Percentiles rank a stretch among this genome's conserved stretches.
These are phyloP conservation scores for Ispidina lecontei DNA, from an alignment of 2,797 vertebrate genomes.

Conservation along the genomic window DNA sequence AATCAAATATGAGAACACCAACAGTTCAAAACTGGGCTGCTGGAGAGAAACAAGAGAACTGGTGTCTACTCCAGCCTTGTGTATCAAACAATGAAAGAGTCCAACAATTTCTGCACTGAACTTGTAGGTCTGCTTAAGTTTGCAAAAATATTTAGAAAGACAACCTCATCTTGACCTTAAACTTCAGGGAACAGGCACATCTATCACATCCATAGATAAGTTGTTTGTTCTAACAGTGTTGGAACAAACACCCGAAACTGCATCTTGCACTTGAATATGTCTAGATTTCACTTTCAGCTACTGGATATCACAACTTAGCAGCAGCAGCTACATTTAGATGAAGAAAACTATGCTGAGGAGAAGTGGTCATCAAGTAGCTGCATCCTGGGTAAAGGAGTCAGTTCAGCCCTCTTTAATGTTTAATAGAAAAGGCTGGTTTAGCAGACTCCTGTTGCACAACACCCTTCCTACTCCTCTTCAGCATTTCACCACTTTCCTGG, in stretches of 20 bases:
- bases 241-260: not conserved
- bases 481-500: not conserved
- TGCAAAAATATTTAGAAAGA: not conserved
- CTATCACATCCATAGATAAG: not conserved
- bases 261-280: not conserved
- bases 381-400: not conserved
- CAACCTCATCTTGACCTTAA: not conserved
- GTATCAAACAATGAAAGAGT: not conserved
- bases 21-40: not conserved
- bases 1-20: constrained; percentile 50
- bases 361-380: not conserved
- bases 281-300: not conserved
- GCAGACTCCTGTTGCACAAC: not conserved
- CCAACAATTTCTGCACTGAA: not conserved
- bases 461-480: not conserved
- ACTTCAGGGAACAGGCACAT: not conserved
- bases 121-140: not conserved
- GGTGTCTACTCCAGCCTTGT: not conserved
- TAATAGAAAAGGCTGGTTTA: not conserved
- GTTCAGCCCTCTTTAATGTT: not conserved
- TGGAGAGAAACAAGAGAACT: not conserved
- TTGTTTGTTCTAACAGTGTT: not conserved
- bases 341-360: not conserved
- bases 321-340: not conserved
- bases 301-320: not conserved